Conservation (phyloP, 2,113 vertebrate species). For the Dermatemys mawii region DNA sequence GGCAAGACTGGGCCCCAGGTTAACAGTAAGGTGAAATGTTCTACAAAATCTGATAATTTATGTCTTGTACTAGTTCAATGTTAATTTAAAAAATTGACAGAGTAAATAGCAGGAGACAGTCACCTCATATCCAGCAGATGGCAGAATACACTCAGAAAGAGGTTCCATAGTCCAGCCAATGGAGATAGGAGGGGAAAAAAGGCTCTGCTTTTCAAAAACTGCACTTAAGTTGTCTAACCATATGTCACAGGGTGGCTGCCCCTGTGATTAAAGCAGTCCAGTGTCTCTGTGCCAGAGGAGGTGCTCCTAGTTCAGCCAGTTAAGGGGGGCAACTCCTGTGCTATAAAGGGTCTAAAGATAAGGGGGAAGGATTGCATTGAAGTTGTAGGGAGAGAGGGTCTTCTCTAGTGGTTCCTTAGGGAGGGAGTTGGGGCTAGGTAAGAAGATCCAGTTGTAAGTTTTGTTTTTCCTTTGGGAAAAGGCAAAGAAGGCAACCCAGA, state of each 20-base stretch:
- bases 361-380: not conserved
- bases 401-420: not conserved
- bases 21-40: fast-evolving
- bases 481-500: not conserved
- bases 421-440: not conserved
- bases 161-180: fast-evolving
- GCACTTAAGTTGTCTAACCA: not conserved
- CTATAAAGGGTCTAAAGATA: not conserved
- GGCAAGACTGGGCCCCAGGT: fast-evolving
- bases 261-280: not conserved
- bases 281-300: not conserved
- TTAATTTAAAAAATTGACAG: fast-evolving
- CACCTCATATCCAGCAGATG: not conserved
- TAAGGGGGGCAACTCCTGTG: not conserved
- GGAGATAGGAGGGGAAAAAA: too few species aligned
- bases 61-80: not conserved
- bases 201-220: fast-evolving
- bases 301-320: not conserved
- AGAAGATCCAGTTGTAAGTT: not conserved
- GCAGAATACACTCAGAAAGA: not conserved
- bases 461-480: not conserved
- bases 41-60: fast-evolving
- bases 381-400: not conserved
- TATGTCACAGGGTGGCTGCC: not conserved
- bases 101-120: fast-evolving